phyloP scores from a whole-genome alignment of 2,888 invertebrate genomes.

The Pyralis farinalis region DNA sequence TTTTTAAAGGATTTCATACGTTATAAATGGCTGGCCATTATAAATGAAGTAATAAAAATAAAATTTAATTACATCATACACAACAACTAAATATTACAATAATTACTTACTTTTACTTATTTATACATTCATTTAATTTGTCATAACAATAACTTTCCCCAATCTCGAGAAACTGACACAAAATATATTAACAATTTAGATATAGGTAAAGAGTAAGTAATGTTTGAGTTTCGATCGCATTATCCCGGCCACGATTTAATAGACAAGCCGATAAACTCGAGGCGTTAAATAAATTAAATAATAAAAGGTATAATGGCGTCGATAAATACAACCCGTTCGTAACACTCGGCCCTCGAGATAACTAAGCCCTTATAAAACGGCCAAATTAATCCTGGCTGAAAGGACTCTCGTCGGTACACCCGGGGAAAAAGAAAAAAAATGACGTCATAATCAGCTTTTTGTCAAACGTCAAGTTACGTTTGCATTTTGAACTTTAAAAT shows the following conservation, averaged over 20 bases:
- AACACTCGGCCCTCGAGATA: constrained; percentile 65
- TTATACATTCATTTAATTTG: no score
- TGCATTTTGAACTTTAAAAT: constrained; percentile 68
- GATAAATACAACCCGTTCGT: constrained; percentile 76
- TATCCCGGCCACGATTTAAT: constrained; percentile 73
- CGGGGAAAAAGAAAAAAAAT: constrained; percentile 60
- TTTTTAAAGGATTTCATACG: constrained; percentile 23
- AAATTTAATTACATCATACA: not conserved
- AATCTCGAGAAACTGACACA: no score
- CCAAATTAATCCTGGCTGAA: constrained; percentile 77
- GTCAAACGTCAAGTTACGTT: constrained; percentile 72
- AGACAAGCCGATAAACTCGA: constrained; percentile 71
- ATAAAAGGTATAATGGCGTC: constrained; percentile 77
- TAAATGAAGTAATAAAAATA: constrained; percentile 8
- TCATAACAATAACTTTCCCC: not conserved
- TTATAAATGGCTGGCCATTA: not conserved
- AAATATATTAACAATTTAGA: constrained; percentile 48
- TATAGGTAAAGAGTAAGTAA: constrained; percentile 48
- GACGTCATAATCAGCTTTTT: constrained; percentile 81
- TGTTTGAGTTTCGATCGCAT: constrained; percentile 68
- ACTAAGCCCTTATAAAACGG: constrained; percentile 77
- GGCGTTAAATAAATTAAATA: constrained; percentile 80
- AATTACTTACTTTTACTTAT: no score
- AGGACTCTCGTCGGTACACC: constrained; percentile 53
- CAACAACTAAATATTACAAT: not conserved